Evolutionary conservation across 1,140 invertebrate species (phyloP).

Genomic region (Dreissena rostriformis): DNA sequence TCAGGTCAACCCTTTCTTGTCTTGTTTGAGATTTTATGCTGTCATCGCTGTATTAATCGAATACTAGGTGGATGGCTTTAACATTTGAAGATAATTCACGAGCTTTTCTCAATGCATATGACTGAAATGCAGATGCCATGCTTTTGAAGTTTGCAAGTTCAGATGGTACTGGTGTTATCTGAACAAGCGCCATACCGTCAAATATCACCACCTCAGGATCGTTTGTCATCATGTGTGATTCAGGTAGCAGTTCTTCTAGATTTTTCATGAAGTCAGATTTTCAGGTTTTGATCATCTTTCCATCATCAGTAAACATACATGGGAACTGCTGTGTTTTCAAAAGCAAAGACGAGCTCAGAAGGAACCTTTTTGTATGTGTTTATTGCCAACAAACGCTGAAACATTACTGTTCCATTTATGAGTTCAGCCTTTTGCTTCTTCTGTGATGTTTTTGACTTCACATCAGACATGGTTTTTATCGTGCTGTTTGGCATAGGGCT

Average conservation of each 20-base stretch:
- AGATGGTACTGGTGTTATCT: background rate
- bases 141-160: background rate
- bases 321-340: conserved; percentile 21
- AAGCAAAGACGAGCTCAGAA: background rate
- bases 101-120: background rate
- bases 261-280: conserved; percentile 32
- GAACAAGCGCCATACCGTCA: conserved; percentile 22
- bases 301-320: conserved; percentile 10
- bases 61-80: no score
- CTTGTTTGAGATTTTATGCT: no score
- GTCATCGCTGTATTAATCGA: no score
- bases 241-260: conserved; percentile 5
- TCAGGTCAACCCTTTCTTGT: no score
- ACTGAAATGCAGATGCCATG: background rate
- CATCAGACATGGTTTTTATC: no score
- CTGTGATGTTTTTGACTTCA: conserved; percentile 14
- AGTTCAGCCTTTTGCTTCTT: background rate
- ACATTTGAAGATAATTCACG: no score
- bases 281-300: background rate
- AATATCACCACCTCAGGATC: conserved; percentile 2
- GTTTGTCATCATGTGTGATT: background rate
- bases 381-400: conserved; percentile 24
- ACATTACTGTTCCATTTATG: conserved; percentile 20
- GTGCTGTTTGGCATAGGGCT: no score
- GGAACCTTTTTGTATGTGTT: conserved; percentile 22